phyloP scores from a whole-genome alignment of 1,140 invertebrate species.

The Olivierus martensii region DNA sequence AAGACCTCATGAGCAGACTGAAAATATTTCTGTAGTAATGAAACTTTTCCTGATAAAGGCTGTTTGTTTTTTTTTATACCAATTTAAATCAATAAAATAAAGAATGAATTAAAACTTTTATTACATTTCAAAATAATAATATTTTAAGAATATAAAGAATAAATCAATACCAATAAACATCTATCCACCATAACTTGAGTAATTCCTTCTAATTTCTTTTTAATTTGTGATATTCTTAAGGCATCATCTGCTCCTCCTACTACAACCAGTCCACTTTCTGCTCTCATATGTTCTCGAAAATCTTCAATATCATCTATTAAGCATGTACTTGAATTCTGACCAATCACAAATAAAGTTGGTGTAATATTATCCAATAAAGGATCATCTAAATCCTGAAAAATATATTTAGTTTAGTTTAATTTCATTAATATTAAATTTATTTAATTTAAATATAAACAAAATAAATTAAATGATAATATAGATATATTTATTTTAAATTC shows the following conservation, averaged over 20 bases:
- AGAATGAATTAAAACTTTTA: too few relatives aligned
- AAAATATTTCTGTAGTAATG: too few relatives aligned
- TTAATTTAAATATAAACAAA: too few relatives aligned
- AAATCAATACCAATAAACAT: constrained; percentile 36
- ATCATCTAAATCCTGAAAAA: constrained; percentile 54
- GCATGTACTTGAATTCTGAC: constrained; percentile 49
- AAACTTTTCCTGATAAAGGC: too few relatives aligned
- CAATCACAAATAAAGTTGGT: constrained; percentile 65
- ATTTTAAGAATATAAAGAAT: too few relatives aligned
- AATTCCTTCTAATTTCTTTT: constrained; percentile 53
- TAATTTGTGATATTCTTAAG: constrained; percentile 50
- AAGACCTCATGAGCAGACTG: too few relatives aligned
- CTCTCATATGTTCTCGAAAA: constrained; percentile 52
- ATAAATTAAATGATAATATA: too few relatives aligned
- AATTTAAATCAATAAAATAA: too few relatives aligned
- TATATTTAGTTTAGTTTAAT: too few relatives aligned
- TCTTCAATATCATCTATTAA: constrained; percentile 62
- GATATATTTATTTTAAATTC: constrained; percentile 2
- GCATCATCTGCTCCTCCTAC: constrained; percentile 69
- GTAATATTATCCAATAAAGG: constrained; percentile 52
- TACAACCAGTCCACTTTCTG: constrained; percentile 59
- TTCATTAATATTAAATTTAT: too few relatives aligned
- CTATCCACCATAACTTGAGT: constrained; percentile 71
- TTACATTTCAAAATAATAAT: too few relatives aligned
- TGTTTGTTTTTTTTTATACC: too few relatives aligned